Percentiles rank a stretch among this genome's conserved stretches.
phyloP scores from a whole-genome alignment of 2,797 vertebrate genomes.

The Tokudaia tokunoshimensis region DNA sequence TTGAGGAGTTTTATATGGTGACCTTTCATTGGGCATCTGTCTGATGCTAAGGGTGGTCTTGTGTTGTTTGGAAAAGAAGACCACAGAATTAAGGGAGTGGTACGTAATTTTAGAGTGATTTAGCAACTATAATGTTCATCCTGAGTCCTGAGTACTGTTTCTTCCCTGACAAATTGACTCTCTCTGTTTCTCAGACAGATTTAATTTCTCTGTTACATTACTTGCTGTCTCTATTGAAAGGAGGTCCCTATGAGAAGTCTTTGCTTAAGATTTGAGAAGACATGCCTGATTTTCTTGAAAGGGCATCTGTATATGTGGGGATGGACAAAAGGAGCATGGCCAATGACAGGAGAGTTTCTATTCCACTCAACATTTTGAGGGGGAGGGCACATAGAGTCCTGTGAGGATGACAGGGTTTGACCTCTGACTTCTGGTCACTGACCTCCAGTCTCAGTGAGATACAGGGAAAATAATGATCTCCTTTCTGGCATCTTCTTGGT shows the following conservation, averaged over 20 bases:
- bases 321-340: background rate
- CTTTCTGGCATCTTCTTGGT: background rate
- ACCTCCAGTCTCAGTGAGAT: background rate
- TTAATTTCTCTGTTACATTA: background rate
- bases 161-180: background rate
- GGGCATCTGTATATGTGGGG: fast-evolving
- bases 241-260: background rate
- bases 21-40: background rate
- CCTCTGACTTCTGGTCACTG: background rate
- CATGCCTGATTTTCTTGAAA: background rate
- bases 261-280: background rate
- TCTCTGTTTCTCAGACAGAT: too few relatives aligned
- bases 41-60: background rate
- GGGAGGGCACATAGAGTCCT: background rate
- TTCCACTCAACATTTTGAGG: background rate
- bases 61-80: background rate
- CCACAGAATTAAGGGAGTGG: background rate
- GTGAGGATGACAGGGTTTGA: background rate
- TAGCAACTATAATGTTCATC: too few relatives aligned
- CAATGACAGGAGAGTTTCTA: background rate
- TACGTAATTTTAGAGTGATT: background rate
- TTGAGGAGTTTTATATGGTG: background rate
- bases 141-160: background rate
- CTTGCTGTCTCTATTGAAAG: background rate
- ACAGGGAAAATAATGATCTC: background rate